These are phyloP conservation scores for Recurvirostra avosetta DNA, from an alignment of 2,113 vertebrate genomes.

Conservation along the genomic window DNA sequence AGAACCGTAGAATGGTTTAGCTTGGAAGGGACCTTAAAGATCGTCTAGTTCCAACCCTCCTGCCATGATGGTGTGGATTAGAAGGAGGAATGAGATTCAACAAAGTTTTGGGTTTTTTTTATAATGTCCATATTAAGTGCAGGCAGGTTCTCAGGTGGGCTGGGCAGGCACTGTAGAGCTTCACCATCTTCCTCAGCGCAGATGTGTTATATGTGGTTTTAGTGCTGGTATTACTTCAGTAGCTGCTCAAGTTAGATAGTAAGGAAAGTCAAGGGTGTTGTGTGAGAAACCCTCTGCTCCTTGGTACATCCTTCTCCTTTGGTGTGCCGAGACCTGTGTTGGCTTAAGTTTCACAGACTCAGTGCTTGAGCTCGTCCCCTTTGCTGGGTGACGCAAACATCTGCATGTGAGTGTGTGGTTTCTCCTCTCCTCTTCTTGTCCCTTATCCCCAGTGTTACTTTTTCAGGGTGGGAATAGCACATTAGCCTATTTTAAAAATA, in stretches of 20 bases:
- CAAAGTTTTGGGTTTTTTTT: neutral
- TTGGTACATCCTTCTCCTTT: neutral
- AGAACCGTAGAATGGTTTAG: neutral
- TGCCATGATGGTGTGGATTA: neutral
- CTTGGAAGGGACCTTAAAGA: neutral
- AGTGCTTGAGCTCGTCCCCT: neutral
- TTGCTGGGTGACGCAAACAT: neutral
- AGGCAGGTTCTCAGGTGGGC: neutral
- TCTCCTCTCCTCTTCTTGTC: neutral
- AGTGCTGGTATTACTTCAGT: neutral
- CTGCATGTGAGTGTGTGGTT: neutral
- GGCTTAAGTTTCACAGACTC: neutral
- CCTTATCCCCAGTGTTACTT: neutral
- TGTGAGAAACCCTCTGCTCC: neutral
- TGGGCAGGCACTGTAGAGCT: neutral
- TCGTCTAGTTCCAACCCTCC: neutral
- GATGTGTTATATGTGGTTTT: neutral
- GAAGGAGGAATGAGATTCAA: neutral
- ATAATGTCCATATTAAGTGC: rapidly evolving
- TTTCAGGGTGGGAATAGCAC: neutral
- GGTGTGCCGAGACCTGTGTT: neutral
- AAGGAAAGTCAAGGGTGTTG: neutral
- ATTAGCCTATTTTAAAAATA: neutral
- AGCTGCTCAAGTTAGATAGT: neutral
- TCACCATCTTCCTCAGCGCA: neutral